phyloP scores from a whole-genome alignment of 1,140 invertebrate genomes.

The Drosophila orena region DNA sequence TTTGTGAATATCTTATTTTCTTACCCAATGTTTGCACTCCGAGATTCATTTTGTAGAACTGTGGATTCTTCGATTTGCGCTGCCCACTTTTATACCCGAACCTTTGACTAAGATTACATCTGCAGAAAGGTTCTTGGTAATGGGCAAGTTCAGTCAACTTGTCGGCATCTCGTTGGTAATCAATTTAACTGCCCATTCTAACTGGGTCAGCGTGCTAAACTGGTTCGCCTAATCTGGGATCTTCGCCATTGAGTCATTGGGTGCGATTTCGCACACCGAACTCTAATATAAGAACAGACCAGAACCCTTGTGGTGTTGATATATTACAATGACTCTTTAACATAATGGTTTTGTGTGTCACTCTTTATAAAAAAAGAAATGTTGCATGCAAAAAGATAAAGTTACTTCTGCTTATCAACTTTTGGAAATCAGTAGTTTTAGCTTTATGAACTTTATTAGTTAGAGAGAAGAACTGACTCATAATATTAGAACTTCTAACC shows the following conservation, averaged over 20 bases:
- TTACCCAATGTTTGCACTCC: conserved; percentile 52
- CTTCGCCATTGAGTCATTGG: conserved; percentile 23
- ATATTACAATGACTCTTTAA: not conserved
- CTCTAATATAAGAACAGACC: conserved; percentile 6
- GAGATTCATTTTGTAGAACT: conserved; percentile 47
- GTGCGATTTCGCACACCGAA: conserved; percentile 8
- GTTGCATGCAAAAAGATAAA: too few relatives aligned
- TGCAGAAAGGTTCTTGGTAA: conserved; percentile 42
- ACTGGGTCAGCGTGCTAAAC: conserved; percentile 60
- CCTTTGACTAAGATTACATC: conserved; percentile 30
- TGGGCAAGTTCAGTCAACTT: conserved; percentile 52
- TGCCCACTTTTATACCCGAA: conserved; percentile 55
- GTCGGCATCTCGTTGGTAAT: conserved; percentile 31
- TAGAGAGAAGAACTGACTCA: too few relatives aligned
- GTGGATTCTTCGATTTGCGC: not conserved
- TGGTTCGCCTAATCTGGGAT: conserved; percentile 33
- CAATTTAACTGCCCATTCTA: conserved; percentile 46
- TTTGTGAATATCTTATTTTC: not conserved
- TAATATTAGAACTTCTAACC: not conserved
- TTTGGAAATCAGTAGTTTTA: too few relatives aligned
- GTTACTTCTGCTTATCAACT: too few relatives aligned
- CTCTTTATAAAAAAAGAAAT: too few relatives aligned
- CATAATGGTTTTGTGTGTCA: not conserved
- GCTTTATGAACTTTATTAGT: too few relatives aligned
- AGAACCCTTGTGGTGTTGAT: conserved; percentile 11